A percentile compares a stretch with the other conserved stretches of the same genome.
Evolutionary conservation across 2,888 invertebrate species (phyloP).

Genomic region (Papilio gigon): DNA sequence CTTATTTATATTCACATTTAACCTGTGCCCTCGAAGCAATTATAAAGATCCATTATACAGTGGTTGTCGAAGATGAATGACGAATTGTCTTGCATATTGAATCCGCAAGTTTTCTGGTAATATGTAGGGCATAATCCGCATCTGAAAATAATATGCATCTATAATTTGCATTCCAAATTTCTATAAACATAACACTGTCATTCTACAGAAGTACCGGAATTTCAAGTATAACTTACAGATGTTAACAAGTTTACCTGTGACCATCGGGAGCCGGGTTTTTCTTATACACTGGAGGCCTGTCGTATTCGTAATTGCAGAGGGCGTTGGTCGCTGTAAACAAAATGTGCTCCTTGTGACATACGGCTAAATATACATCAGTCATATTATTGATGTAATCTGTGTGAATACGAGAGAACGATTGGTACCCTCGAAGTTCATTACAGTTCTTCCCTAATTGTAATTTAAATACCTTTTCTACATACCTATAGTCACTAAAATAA

Average conservation of each 20-base stretch:
- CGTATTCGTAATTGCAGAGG: not conserved
- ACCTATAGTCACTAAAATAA: conserved; percentile 24
- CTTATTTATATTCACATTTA: conserved; percentile 42
- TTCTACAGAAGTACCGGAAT: not conserved
- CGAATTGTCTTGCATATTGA: conserved; percentile 55
- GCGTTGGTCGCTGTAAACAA: conserved; percentile 25
- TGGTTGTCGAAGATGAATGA: conserved; percentile 75
- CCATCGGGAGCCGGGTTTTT: conserved; percentile 58
- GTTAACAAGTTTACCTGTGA: conserved; percentile 56
- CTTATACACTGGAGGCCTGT: conserved; percentile 45
- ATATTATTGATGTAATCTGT: no score
- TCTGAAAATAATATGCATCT: conserved; percentile 50
- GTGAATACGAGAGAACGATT: no score
- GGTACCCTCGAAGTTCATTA: no score
- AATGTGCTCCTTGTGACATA: not conserved
- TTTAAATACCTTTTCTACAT: no score
- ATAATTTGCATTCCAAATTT: not conserved
- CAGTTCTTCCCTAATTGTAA: no score
- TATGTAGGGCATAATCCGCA: conserved; percentile 77
- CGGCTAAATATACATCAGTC: not conserved
- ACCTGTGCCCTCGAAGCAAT: conserved; percentile 70
- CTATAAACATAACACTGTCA: not conserved
- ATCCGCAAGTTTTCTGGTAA: conserved; percentile 72
- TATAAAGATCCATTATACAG: conserved; percentile 75
- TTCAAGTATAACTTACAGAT: not conserved